Evolutionary conservation across 2,113 vertebrate genomes (phyloP), one percentile per base, ranked within the genome.

Genomic region (Cricetomys ansorgei): DNA sequence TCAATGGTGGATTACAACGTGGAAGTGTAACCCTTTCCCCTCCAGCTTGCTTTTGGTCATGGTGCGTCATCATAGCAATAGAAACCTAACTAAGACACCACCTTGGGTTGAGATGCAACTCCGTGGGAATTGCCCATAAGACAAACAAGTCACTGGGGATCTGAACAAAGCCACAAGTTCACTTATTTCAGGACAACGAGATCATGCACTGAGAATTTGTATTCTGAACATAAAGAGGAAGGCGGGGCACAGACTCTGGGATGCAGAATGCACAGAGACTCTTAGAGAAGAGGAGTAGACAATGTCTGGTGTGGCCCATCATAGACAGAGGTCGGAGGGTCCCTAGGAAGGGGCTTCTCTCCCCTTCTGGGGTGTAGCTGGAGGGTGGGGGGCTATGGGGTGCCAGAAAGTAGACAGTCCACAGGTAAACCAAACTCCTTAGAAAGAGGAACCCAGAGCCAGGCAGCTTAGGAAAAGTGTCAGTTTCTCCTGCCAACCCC

Each of bases 161-260:
- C 34, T 31, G 43, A 86, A 9, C 79, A 48, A 81, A 72, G 29
- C 25, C n/a, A 21, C 23, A 7, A 5, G 13, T 3, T 50, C 1
- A 0, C 27, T 53, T 64, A 40, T 37, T 83, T 37, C 10, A 40
- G 77, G 67, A 73, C 17, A 48, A 3, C 4, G 21, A 55, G 13
- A 3, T 16, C 1, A 7, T 3, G 15, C 43, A 55, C 0, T 11
- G 31, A n/a, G 55, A 72, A 23, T 9, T 48, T 4, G 1, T 19
- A 40, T 23, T 37, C 23, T 34, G 62, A 48, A 86, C 64, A 65
- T 67, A 7, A 79, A 53, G 34, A 34, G 4, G 27, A 31, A 8
- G 6, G 43, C 0, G 2, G 27, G 37, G 37, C 0, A 0, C 48
- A n/a, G 84, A 53, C 12, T 45, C 69, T 50, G 29, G 53, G 48